Evolutionary conservation across 2,797 vertebrate genomes (phyloP).

Genomic region (Paedocypris micromegethes): DNA sequence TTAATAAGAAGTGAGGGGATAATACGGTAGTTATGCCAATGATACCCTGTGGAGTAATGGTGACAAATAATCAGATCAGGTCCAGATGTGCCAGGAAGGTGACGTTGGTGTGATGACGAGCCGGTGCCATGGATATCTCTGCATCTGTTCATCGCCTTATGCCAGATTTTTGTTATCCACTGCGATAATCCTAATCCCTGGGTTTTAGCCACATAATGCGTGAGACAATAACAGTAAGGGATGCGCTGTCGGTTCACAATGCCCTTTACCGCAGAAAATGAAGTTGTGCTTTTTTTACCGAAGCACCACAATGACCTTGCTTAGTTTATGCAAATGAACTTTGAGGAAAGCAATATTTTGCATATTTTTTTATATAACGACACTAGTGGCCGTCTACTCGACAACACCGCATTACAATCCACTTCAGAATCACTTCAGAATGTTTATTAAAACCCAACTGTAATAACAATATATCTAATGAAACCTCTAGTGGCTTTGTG

Average conservation of each 20-base stretch:
- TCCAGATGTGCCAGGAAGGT: conserved; percentile 52
- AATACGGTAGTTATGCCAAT: conserved; percentile 65
- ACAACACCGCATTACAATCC: no score
- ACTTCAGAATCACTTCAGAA: no score
- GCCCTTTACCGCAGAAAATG: not conserved
- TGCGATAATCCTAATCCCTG: conserved; percentile 60
- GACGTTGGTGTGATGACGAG: conserved; percentile 43
- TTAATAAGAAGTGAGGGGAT: conserved; percentile 56
- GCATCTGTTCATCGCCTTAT: conserved; percentile 51
- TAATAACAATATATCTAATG: no score
- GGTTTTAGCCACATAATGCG: conserved; percentile 50
- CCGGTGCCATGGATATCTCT: conserved; percentile 26
- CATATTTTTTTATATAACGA: no score
- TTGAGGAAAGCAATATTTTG: no score
- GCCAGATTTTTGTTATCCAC: conserved; percentile 59
- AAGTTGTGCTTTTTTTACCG: not conserved
- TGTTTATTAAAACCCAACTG: no score
- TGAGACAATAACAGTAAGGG: conserved; percentile 47
- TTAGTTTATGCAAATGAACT: no score
- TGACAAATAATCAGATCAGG: conserved; percentile 57
- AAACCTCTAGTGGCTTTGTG: no score
- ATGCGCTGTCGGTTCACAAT: conserved; percentile 39
- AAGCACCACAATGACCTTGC: no score
- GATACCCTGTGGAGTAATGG: conserved; percentile 59
- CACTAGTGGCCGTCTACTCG: no score